phyloP scores from a whole-genome alignment of 2,797 vertebrate species.

The Siniperca scherzeri region DNA sequence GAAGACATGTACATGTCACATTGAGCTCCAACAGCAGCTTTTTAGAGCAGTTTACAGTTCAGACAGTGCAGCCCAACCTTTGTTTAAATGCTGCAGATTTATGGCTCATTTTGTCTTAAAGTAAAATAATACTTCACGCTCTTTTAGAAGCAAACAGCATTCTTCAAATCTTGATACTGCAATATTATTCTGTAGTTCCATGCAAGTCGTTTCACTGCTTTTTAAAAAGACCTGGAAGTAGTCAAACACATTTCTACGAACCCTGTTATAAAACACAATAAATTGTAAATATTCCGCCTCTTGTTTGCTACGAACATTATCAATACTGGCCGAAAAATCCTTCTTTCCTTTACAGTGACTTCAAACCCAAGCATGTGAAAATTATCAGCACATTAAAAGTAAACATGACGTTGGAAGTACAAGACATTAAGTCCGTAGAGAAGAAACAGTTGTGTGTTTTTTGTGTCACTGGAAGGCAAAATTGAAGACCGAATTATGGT shows the following conservation, averaged over 20 bases:
- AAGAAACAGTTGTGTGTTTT: not conserved
- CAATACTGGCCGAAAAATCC: slow-evolving; percentile 24
- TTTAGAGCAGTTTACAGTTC: slow-evolving; percentile 21
- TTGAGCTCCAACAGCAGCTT: slow-evolving; percentile 32
- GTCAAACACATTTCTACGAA: not conserved
- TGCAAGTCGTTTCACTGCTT: slow-evolving; percentile 1
- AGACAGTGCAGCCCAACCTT: slow-evolving; percentile 12
- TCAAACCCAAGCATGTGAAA: slow-evolving; percentile 7
- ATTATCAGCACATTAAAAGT: slow-evolving; percentile 22
- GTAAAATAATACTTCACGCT: not conserved
- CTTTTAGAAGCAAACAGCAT: not conserved
- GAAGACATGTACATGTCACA: slow-evolving; percentile 15
- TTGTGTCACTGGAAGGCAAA: not conserved
- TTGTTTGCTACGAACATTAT: slow-evolving; percentile 1
- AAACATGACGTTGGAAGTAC: slow-evolving; percentile 19
- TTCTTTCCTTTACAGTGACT: slow-evolving; percentile 31
- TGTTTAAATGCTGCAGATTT: slow-evolving; percentile 13
- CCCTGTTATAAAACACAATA: not conserved
- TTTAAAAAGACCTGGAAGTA: slow-evolving; percentile 19
- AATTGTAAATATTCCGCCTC: not conserved
- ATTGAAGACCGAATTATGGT: not conserved
- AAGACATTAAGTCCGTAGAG: slow-evolving; percentile 4
- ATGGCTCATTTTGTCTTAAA: slow-evolving; percentile 19
- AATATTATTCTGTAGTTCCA: not conserved
- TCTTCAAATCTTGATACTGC: not conserved